phyloP scores from a whole-genome alignment of 2,888 invertebrate genomes.

The Cheilosia scutellata region DNA sequence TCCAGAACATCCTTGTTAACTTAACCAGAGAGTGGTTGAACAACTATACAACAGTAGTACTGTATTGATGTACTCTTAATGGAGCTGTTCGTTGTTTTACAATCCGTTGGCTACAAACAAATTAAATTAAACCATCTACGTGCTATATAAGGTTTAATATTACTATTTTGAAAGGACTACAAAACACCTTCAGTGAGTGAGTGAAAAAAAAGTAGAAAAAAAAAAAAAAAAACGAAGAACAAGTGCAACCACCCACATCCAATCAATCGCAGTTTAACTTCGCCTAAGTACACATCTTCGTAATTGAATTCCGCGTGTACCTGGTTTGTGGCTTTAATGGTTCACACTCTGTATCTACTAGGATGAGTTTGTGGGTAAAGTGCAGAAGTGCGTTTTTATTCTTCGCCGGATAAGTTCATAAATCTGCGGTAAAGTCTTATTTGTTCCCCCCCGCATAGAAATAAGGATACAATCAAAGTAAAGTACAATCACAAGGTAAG shows the following conservation, averaged over 20 bases:
- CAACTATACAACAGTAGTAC: conserved; percentile 42
- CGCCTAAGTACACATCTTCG: conserved; percentile 55
- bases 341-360: conserved; percentile 62
- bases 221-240: conserved; percentile 3
- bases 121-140: conserved; percentile 16
- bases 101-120: conserved; percentile 30
- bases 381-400: conserved; percentile 68
- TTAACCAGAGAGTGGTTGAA: conserved; percentile 72
- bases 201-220: conserved; percentile 7
- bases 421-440: conserved; percentile 5
- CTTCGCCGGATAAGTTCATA: conserved; percentile 54
- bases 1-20: conserved; percentile 75
- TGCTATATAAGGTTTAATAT: conserved; percentile 14
- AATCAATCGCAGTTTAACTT: conserved; percentile 70
- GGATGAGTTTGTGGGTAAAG: conserved; percentile 66
- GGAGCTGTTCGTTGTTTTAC: conserved; percentile 42
- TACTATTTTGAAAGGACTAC: conserved; percentile 5
- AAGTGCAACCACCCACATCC: conserved; percentile 43
- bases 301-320: conserved; percentile 72
- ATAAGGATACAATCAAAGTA: conserved; percentile 35
- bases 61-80: conserved; percentile 50
- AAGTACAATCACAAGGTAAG: conserved; percentile 72
- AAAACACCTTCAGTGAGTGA: conserved; percentile 4
- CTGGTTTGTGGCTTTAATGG: conserved; percentile 62
- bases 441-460: not conserved